Evolutionary conservation across 2,797 vertebrate species (phyloP).

Genomic region (Heterohyrax brucei): DNA sequence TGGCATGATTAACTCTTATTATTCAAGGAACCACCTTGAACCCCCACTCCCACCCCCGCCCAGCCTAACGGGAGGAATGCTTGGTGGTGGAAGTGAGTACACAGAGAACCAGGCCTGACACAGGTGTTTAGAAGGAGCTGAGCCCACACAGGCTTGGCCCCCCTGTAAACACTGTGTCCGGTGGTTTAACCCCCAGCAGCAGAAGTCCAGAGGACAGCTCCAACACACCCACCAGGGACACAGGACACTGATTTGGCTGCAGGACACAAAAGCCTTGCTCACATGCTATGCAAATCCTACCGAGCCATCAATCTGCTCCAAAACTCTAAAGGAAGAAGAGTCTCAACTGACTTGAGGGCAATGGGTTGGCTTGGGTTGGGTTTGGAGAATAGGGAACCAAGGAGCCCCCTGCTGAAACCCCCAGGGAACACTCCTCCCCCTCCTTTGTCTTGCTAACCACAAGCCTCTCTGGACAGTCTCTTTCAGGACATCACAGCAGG

Average conservation of each 20-base stretch:
- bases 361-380: no score
- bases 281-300: not conserved
- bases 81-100: rapidly evolving
- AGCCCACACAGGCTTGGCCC: not conserved
- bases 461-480: no score
- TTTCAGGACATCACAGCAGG: no score
- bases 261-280: not conserved
- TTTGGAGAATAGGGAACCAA: no score
- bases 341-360: no score
- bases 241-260: rapidly evolving
- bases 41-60: no score
- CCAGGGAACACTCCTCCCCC: no score
- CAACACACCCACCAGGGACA: rapidly evolving
- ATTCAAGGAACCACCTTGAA: no score
- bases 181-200: no score
- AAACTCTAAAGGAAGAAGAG: not conserved
- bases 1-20: rapidly evolving
- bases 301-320: not conserved
- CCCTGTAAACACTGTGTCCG: rapidly evolving
- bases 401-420: no score
- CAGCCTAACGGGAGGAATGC: rapidly evolving
- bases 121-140: not conserved
- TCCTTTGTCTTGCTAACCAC: no score
- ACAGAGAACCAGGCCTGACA: not conserved
- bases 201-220: not conserved